phyloP scores from a whole-genome alignment of 2,797 vertebrate genomes.

The Centropyge bicolor region DNA sequence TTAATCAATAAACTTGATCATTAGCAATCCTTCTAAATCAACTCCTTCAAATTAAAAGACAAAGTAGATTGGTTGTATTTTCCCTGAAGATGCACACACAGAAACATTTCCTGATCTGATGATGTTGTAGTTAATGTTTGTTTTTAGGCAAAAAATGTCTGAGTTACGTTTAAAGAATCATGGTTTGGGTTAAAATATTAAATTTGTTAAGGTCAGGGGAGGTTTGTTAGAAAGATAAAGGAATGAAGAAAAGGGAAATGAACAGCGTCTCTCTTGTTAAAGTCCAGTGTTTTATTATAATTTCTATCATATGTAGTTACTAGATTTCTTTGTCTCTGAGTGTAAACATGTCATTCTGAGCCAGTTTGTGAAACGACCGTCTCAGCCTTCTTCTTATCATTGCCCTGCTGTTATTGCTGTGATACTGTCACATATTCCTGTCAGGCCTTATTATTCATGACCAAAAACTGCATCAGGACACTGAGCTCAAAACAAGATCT shows the following conservation, averaged over 20 bases:
- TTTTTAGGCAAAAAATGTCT: too few species aligned
- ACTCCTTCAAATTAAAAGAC: not conserved
- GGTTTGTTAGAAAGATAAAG: too few species aligned
- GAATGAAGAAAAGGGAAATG: too few species aligned
- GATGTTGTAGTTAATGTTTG: not conserved
- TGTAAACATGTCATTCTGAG: not conserved
- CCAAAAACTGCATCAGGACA: too few species aligned
- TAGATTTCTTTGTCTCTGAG: not conserved
- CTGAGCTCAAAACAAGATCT: not conserved
- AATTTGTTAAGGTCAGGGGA: not conserved
- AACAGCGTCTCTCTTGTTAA: not conserved
- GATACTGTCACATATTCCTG: not conserved
- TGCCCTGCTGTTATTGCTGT: not conserved
- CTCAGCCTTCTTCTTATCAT: too few species aligned
- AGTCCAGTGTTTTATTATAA: not conserved
- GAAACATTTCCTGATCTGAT: too few species aligned
- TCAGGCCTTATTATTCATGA: not conserved
- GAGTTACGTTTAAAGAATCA: too few species aligned
- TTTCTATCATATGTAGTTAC: too few species aligned
- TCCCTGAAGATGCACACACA: too few species aligned
- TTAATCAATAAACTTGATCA: not conserved
- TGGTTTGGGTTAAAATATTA: not conserved
- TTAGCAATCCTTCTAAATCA: not conserved
- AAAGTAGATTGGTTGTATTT: not conserved
- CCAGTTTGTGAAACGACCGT: not conserved